A percentile compares a stretch with the other conserved stretches of the same genome.
These are phyloP conservation scores for Phylloscopus trochiloides DNA, from an alignment of 2,113 vertebrate species.

Conservation along the genomic window DNA sequence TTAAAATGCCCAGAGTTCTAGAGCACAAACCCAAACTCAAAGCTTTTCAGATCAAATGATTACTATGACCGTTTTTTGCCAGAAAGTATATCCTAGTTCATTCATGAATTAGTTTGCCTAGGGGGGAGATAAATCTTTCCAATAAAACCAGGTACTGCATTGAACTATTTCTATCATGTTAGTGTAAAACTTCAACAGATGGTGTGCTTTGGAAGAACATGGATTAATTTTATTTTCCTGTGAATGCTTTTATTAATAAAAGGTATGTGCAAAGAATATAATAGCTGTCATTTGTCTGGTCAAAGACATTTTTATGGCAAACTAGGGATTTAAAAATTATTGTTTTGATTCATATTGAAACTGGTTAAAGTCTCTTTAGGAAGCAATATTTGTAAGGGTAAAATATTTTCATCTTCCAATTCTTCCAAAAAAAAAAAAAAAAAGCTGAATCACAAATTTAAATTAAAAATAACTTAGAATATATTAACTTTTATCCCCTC, in stretches of 20 bases:
- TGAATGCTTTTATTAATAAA: neutral
- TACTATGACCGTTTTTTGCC: neutral
- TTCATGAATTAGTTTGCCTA: neutral
- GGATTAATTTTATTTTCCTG: neutral
- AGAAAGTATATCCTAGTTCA: neutral
- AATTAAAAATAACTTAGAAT: neutral
- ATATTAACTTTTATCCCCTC: neutral
- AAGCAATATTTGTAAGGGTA: neutral
- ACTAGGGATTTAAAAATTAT: neutral
- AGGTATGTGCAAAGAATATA: neutral
- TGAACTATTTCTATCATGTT: neutral
- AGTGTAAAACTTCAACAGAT: neutral
- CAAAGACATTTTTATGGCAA: neutral
- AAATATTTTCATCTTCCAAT: neutral
- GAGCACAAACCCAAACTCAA: neutral
- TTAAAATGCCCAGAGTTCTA: neutral
- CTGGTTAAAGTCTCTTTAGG: neutral
- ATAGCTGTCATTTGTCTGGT: neutral
- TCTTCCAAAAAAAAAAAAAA: neutral
- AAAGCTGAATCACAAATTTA: neutral
- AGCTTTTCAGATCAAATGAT: neutral
- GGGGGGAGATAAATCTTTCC: neutral
- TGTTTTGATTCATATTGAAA: neutral
- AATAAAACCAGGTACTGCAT: neutral
- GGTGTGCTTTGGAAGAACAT: neutral